Percentiles rank a stretch among this genome's conserved stretches.
Evolutionary conservation across 30 jellyfish, hydroid and myxozoan species (phyloP).

Genomic region (Aurelia aurita complex sp. Pacific): DNA sequence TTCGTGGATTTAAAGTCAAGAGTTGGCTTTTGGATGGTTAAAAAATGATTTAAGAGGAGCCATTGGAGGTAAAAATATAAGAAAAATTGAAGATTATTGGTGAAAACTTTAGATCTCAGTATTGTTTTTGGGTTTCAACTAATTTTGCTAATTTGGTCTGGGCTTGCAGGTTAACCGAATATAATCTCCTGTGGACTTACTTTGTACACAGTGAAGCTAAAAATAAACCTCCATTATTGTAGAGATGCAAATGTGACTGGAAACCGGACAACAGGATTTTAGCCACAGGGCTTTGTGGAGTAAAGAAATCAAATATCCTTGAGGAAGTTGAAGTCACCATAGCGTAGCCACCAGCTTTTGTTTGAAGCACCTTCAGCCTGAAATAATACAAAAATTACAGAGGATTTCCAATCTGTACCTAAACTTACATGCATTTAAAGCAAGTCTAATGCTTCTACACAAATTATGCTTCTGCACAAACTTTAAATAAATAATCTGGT

Average conservation of each 20-base stretch:
- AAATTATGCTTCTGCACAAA: no score
- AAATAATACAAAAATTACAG: not conserved
- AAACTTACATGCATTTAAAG: not conserved
- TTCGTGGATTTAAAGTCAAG: no score
- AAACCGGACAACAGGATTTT: conserved; percentile 46
- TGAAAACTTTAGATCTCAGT: no score
- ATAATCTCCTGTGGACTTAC: not conserved
- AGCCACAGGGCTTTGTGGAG: conserved; percentile 20
- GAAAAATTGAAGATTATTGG: no score
- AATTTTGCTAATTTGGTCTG: no score
- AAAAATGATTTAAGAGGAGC: no score
- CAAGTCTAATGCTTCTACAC: no score
- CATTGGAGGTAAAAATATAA: no score
- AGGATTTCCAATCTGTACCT: not conserved
- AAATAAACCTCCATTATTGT: conserved; percentile 55
- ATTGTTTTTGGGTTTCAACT: no score
- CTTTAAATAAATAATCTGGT: no score
- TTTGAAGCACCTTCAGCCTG: conserved; percentile 50
- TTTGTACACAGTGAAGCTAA: conserved; percentile 39
- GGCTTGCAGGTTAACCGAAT: no score
- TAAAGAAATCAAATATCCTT: conserved; percentile 30
- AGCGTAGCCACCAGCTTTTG: conserved; percentile 59
- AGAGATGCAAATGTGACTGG: conserved; percentile 28
- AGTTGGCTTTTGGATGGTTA: no score
- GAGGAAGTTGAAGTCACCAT: conserved; percentile 48